Percentiles rank a stretch among this genome's conserved stretches.
These are phyloP conservation scores for Formica selysi DNA, from an alignment of 1,140 invertebrate genomes.

Conservation along the genomic window DNA sequence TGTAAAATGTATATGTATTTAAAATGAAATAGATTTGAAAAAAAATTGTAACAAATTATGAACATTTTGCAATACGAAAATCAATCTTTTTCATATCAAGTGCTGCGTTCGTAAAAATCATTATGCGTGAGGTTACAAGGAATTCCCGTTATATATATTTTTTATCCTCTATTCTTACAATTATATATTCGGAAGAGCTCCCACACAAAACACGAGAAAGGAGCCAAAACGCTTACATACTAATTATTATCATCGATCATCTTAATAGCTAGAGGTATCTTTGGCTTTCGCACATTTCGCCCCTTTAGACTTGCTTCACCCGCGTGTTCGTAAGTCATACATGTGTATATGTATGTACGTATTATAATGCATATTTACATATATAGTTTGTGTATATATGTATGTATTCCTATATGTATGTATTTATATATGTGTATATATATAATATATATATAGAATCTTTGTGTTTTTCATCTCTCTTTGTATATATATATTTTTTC, in stretches of 20 bases:
- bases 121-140: slow-evolving; percentile 1
- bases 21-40: neutral
- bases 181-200: slow-evolving; percentile 39
- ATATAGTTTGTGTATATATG: slow-evolving; percentile 14
- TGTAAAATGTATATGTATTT: too few species aligned
- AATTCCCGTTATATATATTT: slow-evolving; percentile 36
- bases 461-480: slow-evolving; percentile 52
- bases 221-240: slow-evolving; percentile 80
- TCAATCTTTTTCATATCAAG: neutral
- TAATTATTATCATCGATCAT: slow-evolving; percentile 86
- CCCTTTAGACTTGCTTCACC: slow-evolving; percentile 62
- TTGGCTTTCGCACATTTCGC: slow-evolving; percentile 49
- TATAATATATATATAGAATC: slow-evolving; percentile 42
- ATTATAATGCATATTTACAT: slow-evolving; percentile 63
- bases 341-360: slow-evolving; percentile 62
- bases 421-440: slow-evolving; percentile 68
- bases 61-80: neutral
- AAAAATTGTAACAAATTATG: slow-evolving; percentile 17
- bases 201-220: slow-evolving; percentile 23
- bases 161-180: slow-evolving; percentile 52
- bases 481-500: slow-evolving; percentile 54
- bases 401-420: slow-evolving; percentile 52
- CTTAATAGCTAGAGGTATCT: slow-evolving; percentile 79
- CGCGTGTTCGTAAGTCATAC: slow-evolving; percentile 52
- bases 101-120: neutral